Conservation (phyloP, 2,113 vertebrate genomes). For the Onychostruthus taczanowskii region DNA sequence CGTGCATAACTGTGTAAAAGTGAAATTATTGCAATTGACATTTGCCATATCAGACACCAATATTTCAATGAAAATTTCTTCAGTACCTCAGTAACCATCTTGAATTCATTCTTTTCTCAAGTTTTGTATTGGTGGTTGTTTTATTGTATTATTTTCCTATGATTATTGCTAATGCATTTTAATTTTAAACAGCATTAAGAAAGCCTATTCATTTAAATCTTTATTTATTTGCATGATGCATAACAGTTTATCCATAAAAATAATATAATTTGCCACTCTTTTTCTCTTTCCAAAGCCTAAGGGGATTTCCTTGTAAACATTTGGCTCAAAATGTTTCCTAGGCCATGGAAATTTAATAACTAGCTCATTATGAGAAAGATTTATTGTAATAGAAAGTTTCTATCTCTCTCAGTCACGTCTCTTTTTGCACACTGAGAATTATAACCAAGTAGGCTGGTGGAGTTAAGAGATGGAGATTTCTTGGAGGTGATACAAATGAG, state of each 20-base stretch:
- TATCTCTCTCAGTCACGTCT: neutral
- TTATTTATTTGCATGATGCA: neutral
- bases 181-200: neutral
- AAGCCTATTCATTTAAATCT: neutral
- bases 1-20: neutral
- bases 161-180: neutral
- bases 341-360: neutral
- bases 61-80: neutral
- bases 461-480: neutral
- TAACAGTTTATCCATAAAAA: neutral
- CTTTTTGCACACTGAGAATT: neutral
- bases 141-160: neutral
- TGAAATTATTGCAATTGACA: neutral
- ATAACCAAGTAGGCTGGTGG: neutral
- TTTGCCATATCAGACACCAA: neutral
- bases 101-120: neutral
- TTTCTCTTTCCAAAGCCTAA: neutral
- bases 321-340: neutral
- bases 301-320: neutral
- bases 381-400: neutral
- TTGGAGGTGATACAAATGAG: neutral
- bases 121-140: neutral
- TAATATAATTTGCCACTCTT: neutral
- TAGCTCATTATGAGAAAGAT: neutral
- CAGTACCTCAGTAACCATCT: neutral